Percentiles rank a stretch among this genome's conserved stretches.
phyloP scores from a whole-genome alignment of 1,140 invertebrate genomes.

The Drosophila suzukii region DNA sequence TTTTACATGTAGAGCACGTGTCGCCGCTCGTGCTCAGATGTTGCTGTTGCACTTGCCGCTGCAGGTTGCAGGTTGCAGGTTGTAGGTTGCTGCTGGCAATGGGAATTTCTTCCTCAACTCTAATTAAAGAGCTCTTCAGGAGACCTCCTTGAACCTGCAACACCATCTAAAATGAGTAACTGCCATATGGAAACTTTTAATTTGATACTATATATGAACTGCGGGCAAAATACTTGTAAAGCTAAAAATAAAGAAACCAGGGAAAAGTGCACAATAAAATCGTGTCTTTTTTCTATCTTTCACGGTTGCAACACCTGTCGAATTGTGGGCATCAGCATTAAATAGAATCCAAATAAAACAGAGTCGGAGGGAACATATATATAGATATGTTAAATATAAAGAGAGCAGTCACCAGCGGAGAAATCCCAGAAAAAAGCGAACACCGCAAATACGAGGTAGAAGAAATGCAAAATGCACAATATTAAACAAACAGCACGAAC shows the following conservation, averaged over 20 bases:
- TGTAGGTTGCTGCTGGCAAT: constrained; percentile 20
- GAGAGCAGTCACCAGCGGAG: constrained; percentile 36
- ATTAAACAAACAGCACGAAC: constrained; percentile 41
- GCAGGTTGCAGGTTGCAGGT: neutral
- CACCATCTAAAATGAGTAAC: constrained; percentile 18
- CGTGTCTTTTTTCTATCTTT: constrained; percentile 21
- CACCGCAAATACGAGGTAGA: constrained; percentile 28
- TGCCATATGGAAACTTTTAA: constrained; percentile 16
- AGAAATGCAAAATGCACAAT: constrained; percentile 42
- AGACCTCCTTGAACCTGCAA: constrained; percentile 28
- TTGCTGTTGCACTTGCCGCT: constrained; percentile 8
- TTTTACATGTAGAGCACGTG: constrained; percentile 56
- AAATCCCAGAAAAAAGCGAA: constrained; percentile 30
- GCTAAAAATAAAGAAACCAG: neutral
- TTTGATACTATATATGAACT: too few species aligned
- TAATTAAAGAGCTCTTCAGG: constrained; percentile 47
- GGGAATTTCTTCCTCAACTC: constrained; percentile 45
- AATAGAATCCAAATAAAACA: constrained; percentile 46
- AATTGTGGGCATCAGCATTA: constrained; percentile 59
- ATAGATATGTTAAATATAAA: constrained; percentile 36
- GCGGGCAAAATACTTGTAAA: neutral
- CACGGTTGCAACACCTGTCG: constrained; percentile 64
- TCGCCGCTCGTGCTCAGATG: constrained; percentile 47
- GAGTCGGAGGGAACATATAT: constrained; percentile 14
- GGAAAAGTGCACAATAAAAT: neutral